Conservation (phyloP, 2,888 invertebrate species). For the Coleophora flavipennella region DNA sequence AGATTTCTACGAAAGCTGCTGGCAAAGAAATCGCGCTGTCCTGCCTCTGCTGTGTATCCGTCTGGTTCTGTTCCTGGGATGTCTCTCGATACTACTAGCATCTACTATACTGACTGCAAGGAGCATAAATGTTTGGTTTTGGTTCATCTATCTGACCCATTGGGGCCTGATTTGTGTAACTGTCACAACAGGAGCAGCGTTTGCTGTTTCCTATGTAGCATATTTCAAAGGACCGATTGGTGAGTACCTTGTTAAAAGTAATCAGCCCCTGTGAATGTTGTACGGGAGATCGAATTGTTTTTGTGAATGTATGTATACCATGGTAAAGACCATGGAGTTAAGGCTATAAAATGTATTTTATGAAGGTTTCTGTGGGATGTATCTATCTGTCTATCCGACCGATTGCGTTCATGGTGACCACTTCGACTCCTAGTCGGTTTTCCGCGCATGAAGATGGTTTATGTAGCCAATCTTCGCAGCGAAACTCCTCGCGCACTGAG, state of each 20-base stretch:
- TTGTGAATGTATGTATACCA: background rate
- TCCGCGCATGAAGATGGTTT: too few species aligned
- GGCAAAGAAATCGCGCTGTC: slow-evolving; percentile 36
- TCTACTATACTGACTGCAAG: slow-evolving; percentile 29
- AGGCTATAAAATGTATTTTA: too few species aligned
- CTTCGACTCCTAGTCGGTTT: too few species aligned
- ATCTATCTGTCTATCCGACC: too few species aligned
- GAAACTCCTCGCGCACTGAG: too few species aligned
- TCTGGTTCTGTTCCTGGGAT: slow-evolving; percentile 35
- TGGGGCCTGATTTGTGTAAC: slow-evolving; percentile 51
- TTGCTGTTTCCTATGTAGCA: slow-evolving; percentile 32
- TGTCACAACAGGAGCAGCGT: slow-evolving; percentile 34
- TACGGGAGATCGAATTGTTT: background rate
- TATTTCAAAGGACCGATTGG: slow-evolving; percentile 36
- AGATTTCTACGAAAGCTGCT: slow-evolving; percentile 44
- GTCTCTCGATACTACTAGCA: slow-evolving; percentile 33
- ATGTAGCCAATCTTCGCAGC: too few species aligned
- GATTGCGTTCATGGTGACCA: too few species aligned
- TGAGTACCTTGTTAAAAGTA: slow-evolving; percentile 24
- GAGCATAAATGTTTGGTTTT: slow-evolving; percentile 20
- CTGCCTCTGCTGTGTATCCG: slow-evolving; percentile 38
- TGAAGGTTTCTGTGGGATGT: too few species aligned
- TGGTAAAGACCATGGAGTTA: too few species aligned
- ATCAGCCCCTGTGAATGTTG: too few species aligned
- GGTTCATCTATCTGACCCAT: slow-evolving; percentile 55